Conservation (phyloP, 23 tunicate genomes). For the Oikopleura dioica region DNA sequence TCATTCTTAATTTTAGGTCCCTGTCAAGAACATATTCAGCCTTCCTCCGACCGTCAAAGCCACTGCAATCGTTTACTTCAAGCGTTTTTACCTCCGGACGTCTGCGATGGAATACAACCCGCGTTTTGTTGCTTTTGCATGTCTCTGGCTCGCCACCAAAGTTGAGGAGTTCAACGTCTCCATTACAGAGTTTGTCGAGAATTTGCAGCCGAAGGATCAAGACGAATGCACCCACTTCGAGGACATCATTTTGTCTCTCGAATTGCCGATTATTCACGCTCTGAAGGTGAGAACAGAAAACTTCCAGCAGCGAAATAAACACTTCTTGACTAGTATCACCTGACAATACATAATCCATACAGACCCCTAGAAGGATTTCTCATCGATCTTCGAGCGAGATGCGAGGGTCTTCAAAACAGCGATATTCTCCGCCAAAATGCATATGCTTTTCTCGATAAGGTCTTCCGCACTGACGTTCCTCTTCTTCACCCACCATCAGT, state of each 20-base stretch:
- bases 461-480: constrained; percentile 38
- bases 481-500: constrained; percentile 47
- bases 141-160: constrained; percentile 11
- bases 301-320: constrained; percentile 31
- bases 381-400: constrained; percentile 57
- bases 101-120: constrained; percentile 87
- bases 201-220: constrained; percentile 19
- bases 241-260: constrained; percentile 46
- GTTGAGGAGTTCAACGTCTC: constrained; percentile 79
- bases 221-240: constrained; percentile 16
- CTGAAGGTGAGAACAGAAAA: background rate
- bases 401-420: constrained; percentile 20
- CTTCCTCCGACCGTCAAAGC: constrained; percentile 34
- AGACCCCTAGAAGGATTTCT: constrained; percentile 83
- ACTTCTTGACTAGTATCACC: constrained; percentile 26
- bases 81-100: constrained; percentile 31
- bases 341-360: constrained; percentile 53
- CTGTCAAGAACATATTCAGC: no score
- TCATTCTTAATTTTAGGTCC: no score
- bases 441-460: constrained; percentile 26
- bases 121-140: constrained; percentile 17
- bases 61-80: constrained; percentile 52
- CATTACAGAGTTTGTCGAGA: constrained; percentile 53
- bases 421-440: constrained; percentile 45
- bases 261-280: constrained; percentile 38